Conservation (phyloP, 2,797 vertebrate species). For the Anabas testudineus region DNA sequence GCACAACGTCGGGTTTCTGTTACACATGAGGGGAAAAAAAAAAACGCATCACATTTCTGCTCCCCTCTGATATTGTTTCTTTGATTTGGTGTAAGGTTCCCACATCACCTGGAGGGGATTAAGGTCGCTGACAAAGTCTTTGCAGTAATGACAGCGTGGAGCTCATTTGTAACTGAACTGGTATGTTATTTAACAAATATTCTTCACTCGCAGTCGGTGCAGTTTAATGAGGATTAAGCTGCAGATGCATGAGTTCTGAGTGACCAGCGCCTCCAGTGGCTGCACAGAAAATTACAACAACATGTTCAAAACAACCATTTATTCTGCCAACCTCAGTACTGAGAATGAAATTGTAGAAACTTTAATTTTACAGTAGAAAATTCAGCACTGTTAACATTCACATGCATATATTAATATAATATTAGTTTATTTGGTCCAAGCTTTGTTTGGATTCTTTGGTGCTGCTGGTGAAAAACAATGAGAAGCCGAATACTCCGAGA, state of each 20-base stretch:
- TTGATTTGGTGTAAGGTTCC: not conserved
- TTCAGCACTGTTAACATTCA: too few species aligned
- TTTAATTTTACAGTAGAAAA: too few species aligned
- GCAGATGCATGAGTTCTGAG: not conserved
- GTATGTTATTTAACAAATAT: not conserved
- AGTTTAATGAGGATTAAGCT: not conserved
- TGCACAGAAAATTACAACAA: not conserved
- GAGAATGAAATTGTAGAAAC: too few species aligned
- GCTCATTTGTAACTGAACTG: not conserved
- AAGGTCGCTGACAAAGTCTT: not conserved
- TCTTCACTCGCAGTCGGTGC: not conserved
- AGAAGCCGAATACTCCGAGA: too few species aligned
- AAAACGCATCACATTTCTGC: not conserved
- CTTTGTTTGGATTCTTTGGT: too few species aligned
- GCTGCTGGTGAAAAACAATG: too few species aligned
- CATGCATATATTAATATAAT: too few species aligned
- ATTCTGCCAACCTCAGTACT: too few species aligned
- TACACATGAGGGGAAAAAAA: not conserved
- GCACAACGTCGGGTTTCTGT: conserved; percentile 8
- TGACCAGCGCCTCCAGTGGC: not conserved
- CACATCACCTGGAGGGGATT: not conserved
- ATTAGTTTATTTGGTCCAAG: too few species aligned
- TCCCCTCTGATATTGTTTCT: not conserved
- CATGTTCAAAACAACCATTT: too few species aligned
- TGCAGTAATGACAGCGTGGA: not conserved